Percentiles rank a stretch among this genome's conserved stretches.
Conservation (phyloP, 2,797 vertebrate species). For the Anguilla marmorata region DNA sequence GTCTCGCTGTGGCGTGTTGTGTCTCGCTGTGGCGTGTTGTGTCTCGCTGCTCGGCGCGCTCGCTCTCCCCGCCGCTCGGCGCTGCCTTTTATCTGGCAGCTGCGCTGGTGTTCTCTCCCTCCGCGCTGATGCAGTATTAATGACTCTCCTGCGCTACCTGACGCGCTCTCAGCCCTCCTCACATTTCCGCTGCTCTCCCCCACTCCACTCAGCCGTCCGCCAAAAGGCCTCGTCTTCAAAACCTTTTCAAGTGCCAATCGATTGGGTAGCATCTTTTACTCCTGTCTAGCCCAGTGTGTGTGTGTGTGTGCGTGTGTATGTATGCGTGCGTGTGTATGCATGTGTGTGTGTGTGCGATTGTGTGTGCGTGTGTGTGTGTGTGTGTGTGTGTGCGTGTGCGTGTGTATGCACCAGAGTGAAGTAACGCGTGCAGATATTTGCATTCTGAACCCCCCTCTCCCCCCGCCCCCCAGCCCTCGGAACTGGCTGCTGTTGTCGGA, state of each 20-base stretch:
- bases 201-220: not conserved
- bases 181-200: not conserved
- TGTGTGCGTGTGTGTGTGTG: not conserved
- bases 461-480: slow-evolving; percentile 48
- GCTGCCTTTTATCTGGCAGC: not conserved
- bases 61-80: not conserved
- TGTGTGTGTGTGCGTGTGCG: not conserved
- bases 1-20: too few relatives aligned
- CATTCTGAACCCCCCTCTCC: not conserved
- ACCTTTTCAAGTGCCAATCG: slow-evolving; percentile 20
- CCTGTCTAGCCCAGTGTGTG: not conserved
- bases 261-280: slow-evolving; percentile 1
- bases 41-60: not conserved
- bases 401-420: not conserved
- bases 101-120: not conserved
- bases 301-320: not conserved
- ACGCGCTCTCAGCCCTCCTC: not conserved
- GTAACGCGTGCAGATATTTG: not conserved
- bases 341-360: not conserved
- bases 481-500: slow-evolving; percentile 92
- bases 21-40: too few relatives aligned
- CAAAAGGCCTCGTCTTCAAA: not conserved
- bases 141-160: not conserved
- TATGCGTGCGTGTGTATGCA: not conserved
- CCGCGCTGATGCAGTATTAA: slow-evolving; percentile 25